phyloP scores from a whole-genome alignment of 2,797 vertebrate species.

The Erpetoichthys calabaricus region DNA sequence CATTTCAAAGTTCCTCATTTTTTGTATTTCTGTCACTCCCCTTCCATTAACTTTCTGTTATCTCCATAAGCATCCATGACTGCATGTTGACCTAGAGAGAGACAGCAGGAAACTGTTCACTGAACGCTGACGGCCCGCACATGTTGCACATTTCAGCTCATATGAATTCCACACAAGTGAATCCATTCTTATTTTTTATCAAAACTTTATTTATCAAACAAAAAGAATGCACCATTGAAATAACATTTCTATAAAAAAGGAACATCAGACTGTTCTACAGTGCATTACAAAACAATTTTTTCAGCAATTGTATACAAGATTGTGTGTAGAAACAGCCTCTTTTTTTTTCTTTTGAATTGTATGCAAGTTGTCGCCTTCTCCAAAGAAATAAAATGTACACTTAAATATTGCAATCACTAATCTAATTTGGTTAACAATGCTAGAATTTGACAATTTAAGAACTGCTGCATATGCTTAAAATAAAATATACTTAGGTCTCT shows the following conservation, averaged over 20 bases:
- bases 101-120: no score
- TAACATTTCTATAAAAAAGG: conserved; percentile 92
- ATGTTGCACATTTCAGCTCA: no score
- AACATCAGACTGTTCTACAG: conserved; percentile 82
- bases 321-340: conserved; percentile 70
- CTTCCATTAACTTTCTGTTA: no score
- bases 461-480: conserved; percentile 46
- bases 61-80: no score
- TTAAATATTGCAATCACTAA: conserved; percentile 69
- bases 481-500: conserved; percentile 39
- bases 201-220: conserved; percentile 95
- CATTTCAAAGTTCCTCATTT: no score
- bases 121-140: no score
- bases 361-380: conserved; percentile 42
- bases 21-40: no score
- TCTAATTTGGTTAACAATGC: conserved; percentile 78
- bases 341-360: conserved; percentile 38
- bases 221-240: conserved; percentile 87
- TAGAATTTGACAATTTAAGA: conserved; percentile 54
- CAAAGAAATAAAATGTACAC: conserved; percentile 64
- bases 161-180: no score
- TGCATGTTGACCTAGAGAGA: no score
- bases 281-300: conserved; percentile 76
- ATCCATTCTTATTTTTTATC: conserved; percentile 58
- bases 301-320: conserved; percentile 75